phyloP scores from a whole-genome alignment of 1,140 invertebrate species.

The Cylas formicarius region DNA sequence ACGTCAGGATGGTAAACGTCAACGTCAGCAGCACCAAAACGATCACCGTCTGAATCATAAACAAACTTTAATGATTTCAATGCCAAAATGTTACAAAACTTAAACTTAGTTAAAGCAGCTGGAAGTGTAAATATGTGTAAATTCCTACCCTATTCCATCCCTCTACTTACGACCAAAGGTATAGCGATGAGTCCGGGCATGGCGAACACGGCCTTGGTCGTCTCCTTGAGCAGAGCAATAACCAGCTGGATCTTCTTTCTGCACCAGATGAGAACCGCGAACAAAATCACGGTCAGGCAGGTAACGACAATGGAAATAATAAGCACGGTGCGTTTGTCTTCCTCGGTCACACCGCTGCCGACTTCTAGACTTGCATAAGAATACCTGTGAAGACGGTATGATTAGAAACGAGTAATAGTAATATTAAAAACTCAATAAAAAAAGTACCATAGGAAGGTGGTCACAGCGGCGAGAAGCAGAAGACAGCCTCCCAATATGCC shows the following conservation, averaged over 20 bases:
- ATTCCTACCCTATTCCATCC: not conserved
- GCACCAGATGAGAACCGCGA: conserved; percentile 61
- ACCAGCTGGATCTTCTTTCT: conserved; percentile 53
- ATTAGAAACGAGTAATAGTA: too few species aligned
- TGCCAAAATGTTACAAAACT: too few species aligned
- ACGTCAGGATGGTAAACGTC: too few species aligned
- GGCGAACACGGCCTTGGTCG: conserved; percentile 60
- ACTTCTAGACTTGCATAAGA: not conserved
- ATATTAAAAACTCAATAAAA: not conserved
- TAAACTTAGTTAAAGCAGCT: too few species aligned
- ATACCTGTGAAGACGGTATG: not conserved
- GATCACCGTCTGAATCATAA: too few species aligned
- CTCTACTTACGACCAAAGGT: conserved; percentile 56
- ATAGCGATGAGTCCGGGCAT: conserved; percentile 71
- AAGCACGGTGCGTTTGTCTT: not conserved
- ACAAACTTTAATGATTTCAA: too few species aligned
- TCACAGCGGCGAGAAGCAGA: conserved; percentile 49
- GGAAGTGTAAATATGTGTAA: too few species aligned
- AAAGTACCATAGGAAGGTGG: conserved; percentile 58
- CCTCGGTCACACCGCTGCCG: not conserved
- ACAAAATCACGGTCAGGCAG: conserved; percentile 52
- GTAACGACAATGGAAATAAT: conserved; percentile 39
- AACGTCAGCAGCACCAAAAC: not conserved
- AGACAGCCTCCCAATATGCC: conserved; percentile 53
- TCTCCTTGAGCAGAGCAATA: conserved; percentile 64